A percentile compares a stretch with the other conserved stretches of the same genome.
Evolutionary conservation across 1,140 invertebrate genomes (phyloP).

Genomic region (Bombyx mandarina): DNA sequence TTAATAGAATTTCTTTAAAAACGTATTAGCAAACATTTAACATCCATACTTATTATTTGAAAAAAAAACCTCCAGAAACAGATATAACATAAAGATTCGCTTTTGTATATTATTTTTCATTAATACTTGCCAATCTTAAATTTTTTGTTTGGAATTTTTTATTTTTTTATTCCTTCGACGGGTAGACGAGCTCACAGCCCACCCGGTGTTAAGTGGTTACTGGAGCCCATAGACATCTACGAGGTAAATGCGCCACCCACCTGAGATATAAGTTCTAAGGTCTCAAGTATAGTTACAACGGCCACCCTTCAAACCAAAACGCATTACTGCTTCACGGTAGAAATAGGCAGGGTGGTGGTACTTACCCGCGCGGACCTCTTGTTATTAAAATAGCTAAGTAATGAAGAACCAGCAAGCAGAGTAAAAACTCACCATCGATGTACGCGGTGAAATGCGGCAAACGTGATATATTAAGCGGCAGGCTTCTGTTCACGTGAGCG

Average conservation of each 20-base stretch:
- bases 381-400: neutral
- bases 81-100: neutral
- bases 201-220: too few species aligned
- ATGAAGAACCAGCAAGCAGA: neutral
- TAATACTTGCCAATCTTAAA: neutral
- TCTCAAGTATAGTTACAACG: too few species aligned
- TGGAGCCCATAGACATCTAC: too few species aligned
- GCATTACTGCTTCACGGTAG: too few species aligned
- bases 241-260: too few species aligned
- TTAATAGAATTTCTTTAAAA: neutral
- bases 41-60: too few species aligned
- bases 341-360: too few species aligned
- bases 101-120: neutral
- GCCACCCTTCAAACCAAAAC: too few species aligned
- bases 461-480: constrained; percentile 73
- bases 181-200: too few species aligned
- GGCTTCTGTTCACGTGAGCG: constrained; percentile 68
- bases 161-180: neutral
- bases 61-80: neutral
- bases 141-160: neutral
- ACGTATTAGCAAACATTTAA: neutral
- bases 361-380: neutral
- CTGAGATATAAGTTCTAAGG: too few species aligned
- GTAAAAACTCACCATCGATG: constrained; percentile 71
- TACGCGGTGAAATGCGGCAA: constrained; percentile 77